Conservation (phyloP, 92 coral and sea anemone genomes). For the Zoanthus gigantus region DNA sequence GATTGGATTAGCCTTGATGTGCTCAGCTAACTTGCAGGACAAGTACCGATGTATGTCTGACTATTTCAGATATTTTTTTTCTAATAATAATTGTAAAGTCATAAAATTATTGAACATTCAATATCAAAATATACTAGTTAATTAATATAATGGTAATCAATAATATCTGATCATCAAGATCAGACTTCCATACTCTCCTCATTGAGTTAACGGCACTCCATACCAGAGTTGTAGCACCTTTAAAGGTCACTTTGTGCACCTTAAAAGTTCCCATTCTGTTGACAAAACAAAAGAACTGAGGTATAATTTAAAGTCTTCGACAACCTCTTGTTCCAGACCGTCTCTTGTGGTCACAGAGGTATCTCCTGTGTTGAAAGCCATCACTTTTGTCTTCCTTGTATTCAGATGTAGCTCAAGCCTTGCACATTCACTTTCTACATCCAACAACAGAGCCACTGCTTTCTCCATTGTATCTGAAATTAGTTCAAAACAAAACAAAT, state of each 20-base stretch:
- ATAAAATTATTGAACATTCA: too few species aligned
- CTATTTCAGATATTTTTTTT: too few species aligned
- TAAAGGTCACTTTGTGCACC: too few species aligned
- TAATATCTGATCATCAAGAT: too few species aligned
- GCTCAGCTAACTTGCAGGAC: constrained; percentile 92
- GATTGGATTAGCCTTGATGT: constrained; percentile 86
- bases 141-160: too few species aligned
- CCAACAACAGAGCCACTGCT: background rate
- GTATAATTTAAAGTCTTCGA: background rate
- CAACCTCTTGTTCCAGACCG: background rate
- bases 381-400: background rate
- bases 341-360: background rate
- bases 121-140: too few species aligned
- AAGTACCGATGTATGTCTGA: constrained; percentile 89
- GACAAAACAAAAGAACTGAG: background rate
- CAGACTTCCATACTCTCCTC: too few species aligned
- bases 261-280: too few species aligned
- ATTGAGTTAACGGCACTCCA: too few species aligned
- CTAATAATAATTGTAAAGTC: too few species aligned
- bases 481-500: too few species aligned
- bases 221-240: too few species aligned
- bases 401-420: background rate
- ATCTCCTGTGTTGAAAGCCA: constrained; percentile 1
- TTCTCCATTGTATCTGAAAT: background rate
- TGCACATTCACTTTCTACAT: background rate